phyloP scores from a whole-genome alignment of 2,888 invertebrate species.

The Lycocerus yunnanus region DNA sequence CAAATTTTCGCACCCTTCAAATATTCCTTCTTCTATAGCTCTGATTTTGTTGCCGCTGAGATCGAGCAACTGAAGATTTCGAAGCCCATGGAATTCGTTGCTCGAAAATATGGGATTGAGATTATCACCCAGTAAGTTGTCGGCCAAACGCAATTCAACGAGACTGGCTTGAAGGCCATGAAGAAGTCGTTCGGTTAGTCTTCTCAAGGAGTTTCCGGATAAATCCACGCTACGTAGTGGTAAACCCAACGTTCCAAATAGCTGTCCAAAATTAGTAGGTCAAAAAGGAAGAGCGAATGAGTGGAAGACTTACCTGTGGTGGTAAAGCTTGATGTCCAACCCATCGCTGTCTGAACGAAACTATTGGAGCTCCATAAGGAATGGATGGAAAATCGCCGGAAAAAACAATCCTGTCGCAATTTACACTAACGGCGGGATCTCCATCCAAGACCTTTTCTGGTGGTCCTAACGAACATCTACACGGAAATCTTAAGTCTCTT shows the following conservation, averaged over 20 bases:
- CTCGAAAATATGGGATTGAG: constrained; percentile 90
- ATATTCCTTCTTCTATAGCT: constrained; percentile 82
- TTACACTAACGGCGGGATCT: constrained; percentile 67
- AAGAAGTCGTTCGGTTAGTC: constrained; percentile 77
- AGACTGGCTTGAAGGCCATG: constrained; percentile 69
- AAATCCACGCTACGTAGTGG: constrained; percentile 80
- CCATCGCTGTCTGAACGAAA: constrained; percentile 77
- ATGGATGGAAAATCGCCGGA: constrained; percentile 75
- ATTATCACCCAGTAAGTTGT: constrained; percentile 87
- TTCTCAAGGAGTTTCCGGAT: constrained; percentile 78
- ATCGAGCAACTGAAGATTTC: constrained; percentile 73
- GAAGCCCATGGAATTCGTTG: constrained; percentile 79
- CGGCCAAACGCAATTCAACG: constrained; percentile 71
- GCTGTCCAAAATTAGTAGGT: constrained; percentile 54
- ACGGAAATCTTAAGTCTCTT: constrained; percentile 76
- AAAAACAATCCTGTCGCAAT: constrained; percentile 85
- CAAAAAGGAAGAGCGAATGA: not conserved
- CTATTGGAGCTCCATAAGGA: constrained; percentile 80
- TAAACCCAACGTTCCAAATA: constrained; percentile 72
- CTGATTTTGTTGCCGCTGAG: constrained; percentile 80
- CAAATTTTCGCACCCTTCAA: constrained; percentile 80
- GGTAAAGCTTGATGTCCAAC: constrained; percentile 83
- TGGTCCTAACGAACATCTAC: constrained; percentile 62
- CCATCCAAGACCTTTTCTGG: constrained; percentile 56
- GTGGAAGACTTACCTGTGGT: constrained; percentile 64